phyloP scores from a whole-genome alignment of 2,113 vertebrate genomes.

The Zootoca vivipara region DNA sequence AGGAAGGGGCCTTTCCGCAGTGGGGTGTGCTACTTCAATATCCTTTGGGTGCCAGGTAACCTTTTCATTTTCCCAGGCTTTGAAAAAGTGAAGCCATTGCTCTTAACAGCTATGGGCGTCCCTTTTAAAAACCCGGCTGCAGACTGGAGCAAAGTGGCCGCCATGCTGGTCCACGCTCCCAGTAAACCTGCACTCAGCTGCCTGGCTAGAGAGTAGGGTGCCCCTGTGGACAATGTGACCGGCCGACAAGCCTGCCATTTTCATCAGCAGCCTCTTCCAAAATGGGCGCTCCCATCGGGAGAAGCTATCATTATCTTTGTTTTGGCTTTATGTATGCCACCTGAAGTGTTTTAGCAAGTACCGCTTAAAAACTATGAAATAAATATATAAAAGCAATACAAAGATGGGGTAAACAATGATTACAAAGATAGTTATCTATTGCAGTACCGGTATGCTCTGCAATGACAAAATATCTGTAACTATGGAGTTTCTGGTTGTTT shows the following conservation, averaged over 20 bases:
- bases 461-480: neutral
- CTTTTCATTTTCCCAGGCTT: too few species aligned
- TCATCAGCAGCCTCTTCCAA: neutral
- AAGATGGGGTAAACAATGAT: neutral
- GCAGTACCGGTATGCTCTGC: neutral
- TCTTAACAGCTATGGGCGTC: neutral
- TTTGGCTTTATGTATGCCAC: neutral
- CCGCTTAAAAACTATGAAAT: neutral
- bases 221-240: neutral
- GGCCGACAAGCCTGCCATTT: neutral
- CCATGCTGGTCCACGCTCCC: neutral
- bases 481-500: neutral
- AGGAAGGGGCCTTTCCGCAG: too few species aligned
- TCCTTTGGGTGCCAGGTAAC: too few species aligned
- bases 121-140: neutral
- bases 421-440: neutral
- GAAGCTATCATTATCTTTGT: neutral
- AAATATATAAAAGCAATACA: neutral
- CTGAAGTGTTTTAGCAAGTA: neutral
- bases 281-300: neutral
- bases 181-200: neutral
- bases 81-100: too few species aligned
- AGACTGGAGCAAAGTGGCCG: neutral
- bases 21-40: too few species aligned
- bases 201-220: neutral